Conservation (phyloP, 2,888 invertebrate species). For the Cacoxenus indagator region DNA sequence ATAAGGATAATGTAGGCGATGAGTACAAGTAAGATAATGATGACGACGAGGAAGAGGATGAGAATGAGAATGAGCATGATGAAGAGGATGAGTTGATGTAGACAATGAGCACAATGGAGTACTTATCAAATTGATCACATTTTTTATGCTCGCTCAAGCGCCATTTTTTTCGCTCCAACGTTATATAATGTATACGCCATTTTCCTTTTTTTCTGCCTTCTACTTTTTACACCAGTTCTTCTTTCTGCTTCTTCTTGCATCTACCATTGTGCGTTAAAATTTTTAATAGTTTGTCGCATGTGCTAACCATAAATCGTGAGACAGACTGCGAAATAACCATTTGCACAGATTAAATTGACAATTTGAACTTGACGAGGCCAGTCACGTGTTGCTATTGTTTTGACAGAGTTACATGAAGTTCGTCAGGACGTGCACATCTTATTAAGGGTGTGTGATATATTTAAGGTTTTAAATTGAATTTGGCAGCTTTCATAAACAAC, state of each 20-base stretch:
- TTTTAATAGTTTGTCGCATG: conserved; percentile 37
- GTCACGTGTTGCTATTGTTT: conserved; percentile 43
- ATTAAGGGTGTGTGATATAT: too few relatives aligned
- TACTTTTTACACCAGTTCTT: conserved; percentile 18
- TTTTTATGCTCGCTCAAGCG: neutral
- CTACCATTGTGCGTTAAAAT: conserved; percentile 41
- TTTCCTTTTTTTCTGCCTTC: conserved; percentile 31
- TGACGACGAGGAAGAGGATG: too few relatives aligned
- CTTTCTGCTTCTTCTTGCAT: neutral
- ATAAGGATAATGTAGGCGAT: neutral
- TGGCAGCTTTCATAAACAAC: too few relatives aligned
- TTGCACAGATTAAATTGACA: conserved; percentile 52
- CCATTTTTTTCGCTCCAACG: neutral
- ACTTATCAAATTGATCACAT: conserved; percentile 57
- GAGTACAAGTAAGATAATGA: too few relatives aligned
- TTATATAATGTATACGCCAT: neutral
- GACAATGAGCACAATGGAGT: neutral
- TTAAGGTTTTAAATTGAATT: too few relatives aligned
- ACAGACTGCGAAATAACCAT: conserved; percentile 2
- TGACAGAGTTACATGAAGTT: neutral
- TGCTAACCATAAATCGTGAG: conserved; percentile 24
- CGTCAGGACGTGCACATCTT: too few relatives aligned
- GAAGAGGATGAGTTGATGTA: neutral
- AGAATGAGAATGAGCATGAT: neutral
- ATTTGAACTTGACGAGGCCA: conserved; percentile 49